A percentile compares a stretch with the other conserved stretches of the same genome.
Evolutionary conservation across 2,888 invertebrate species (phyloP).

Genomic region (Phoenoteleia sp.): DNA sequence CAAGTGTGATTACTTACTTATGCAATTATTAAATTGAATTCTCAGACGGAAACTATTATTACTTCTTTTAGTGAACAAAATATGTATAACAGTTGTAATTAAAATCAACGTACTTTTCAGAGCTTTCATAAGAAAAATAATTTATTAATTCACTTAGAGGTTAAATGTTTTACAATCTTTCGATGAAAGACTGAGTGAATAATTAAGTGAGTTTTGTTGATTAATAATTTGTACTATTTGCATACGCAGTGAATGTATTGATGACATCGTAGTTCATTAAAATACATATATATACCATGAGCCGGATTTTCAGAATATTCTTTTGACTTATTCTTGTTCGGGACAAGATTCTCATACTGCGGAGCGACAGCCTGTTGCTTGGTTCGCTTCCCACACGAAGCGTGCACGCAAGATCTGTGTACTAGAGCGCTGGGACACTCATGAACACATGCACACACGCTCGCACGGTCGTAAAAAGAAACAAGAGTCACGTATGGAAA

Average conservation of each 20-base stretch:
- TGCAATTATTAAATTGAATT: too few relatives aligned
- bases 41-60: too few relatives aligned
- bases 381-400: slow-evolving; percentile 80
- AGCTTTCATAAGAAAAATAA: too few relatives aligned
- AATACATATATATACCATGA: not conserved
- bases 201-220: slow-evolving; percentile 1
- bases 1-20: too few relatives aligned
- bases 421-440: slow-evolving; percentile 54
- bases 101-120: too few relatives aligned
- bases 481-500: slow-evolving; percentile 60
- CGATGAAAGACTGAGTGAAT: too few relatives aligned
- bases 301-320: slow-evolving; percentile 30
- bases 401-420: slow-evolving; percentile 72
- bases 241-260: not conserved
- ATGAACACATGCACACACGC: slow-evolving; percentile 57
- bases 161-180: too few relatives aligned
- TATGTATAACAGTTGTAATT: too few relatives aligned
- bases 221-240: too few relatives aligned
- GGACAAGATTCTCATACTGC: slow-evolving; percentile 75
- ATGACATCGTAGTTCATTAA: not conserved
- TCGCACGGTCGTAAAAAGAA: slow-evolving; percentile 60
- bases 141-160: too few relatives aligned
- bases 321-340: slow-evolving; percentile 71
- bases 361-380: slow-evolving; percentile 81
- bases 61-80: too few relatives aligned